Evolutionary conservation across 1,140 invertebrate species (phyloP).

Genomic region (Pseudoatta argentina): DNA sequence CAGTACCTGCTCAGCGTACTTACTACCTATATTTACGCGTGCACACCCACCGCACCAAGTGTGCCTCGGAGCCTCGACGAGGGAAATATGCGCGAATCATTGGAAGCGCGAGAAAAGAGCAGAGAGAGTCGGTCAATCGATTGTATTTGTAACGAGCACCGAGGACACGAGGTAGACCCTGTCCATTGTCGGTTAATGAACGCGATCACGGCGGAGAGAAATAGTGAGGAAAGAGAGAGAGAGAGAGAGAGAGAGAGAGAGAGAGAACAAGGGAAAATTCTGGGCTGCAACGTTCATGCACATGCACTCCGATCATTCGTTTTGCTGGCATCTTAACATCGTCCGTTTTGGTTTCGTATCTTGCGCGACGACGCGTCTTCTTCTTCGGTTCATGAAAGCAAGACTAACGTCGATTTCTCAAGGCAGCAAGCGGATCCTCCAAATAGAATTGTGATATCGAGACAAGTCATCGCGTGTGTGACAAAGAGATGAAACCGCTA

Average conservation of each 20-base stretch:
- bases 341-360: not conserved
- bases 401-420: not conserved
- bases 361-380: not conserved
- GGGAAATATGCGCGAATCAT: conserved; percentile 50
- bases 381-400: not conserved
- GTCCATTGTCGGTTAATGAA: conserved; percentile 21
- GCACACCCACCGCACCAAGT: conserved; percentile 44
- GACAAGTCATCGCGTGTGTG: not conserved
- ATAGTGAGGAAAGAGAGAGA: not conserved
- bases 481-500: not conserved
- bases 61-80: conserved; percentile 57
- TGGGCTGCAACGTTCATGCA: not conserved
- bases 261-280: not conserved
- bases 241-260: no score
- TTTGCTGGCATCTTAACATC: not conserved
- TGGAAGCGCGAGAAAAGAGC: conserved; percentile 39
- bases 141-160: not conserved
- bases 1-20: conserved; percentile 78
- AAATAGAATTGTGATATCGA: not conserved
- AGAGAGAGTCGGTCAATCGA: not conserved
- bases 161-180: conserved; percentile 14
- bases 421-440: not conserved
- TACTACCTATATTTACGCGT: conserved; percentile 61
- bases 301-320: not conserved
- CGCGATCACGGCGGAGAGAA: not conserved